Evolutionary conservation across 2,797 vertebrate species (phyloP).

Genomic region (Zenarchopterus dispar): DNA sequence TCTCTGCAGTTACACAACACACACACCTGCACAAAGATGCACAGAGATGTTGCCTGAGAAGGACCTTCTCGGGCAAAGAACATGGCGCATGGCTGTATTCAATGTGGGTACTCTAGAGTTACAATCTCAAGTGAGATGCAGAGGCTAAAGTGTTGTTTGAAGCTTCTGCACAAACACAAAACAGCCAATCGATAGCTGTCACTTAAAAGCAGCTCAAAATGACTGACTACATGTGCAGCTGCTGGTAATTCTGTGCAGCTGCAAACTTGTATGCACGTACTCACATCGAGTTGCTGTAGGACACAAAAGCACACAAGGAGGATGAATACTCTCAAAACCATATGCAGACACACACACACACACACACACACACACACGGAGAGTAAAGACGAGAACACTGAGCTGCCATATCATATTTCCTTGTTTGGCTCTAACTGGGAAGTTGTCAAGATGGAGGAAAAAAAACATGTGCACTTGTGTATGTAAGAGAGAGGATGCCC

Average conservation of each 20-base stretch:
- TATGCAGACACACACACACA: slow-evolving; percentile 29
- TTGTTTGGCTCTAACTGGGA: slow-evolving; percentile 65
- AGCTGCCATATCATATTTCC: slow-evolving; percentile 73
- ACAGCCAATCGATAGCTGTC: slow-evolving; percentile 73
- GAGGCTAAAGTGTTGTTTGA: slow-evolving; percentile 61
- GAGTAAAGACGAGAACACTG: slow-evolving; percentile 65
- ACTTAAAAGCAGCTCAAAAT: slow-evolving; percentile 71
- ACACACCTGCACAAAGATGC: slow-evolving; percentile 16
- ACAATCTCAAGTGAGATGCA: slow-evolving; percentile 54
- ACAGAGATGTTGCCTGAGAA: slow-evolving; percentile 18
- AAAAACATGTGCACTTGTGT: slow-evolving; percentile 11
- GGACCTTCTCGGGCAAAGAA: slow-evolving; percentile 26
- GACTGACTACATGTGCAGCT: slow-evolving; percentile 52
- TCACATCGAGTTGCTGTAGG: slow-evolving; percentile 14
- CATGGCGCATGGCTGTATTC: slow-evolving; percentile 42
- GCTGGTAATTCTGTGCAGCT: slow-evolving; percentile 53
- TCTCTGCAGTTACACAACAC: slow-evolving; percentile 1
- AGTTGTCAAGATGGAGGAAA: slow-evolving; percentile 69
- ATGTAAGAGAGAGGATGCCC: slow-evolving; percentile 15
- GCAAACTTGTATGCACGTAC: slow-evolving; percentile 34
- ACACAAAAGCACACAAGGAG: slow-evolving; percentile 16
- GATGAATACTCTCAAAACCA: slow-evolving; percentile 11
- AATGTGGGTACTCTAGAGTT: slow-evolving; percentile 36
- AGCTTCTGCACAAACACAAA: slow-evolving; percentile 63
- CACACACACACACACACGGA: slow-evolving; percentile 19